Conservation (phyloP, 2,113 vertebrate species). For the Antennarius striatus region DNA sequence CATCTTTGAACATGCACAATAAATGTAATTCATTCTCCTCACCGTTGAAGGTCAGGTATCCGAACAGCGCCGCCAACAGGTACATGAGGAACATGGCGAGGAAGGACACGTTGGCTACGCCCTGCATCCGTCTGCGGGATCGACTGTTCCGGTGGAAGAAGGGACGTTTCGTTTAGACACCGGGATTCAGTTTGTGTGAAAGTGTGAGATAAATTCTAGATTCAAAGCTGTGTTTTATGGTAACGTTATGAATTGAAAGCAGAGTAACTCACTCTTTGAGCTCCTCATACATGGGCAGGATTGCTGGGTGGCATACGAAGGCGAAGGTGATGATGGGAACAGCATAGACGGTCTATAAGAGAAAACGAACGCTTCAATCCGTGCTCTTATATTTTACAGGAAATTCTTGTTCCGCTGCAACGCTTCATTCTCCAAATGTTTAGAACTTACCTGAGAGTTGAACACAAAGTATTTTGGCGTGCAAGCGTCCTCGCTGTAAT, state of each 20-base stretch:
- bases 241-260: background rate
- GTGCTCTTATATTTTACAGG: background rate
- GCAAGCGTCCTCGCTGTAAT: slow-evolving; percentile 79
- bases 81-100: slow-evolving; percentile 98
- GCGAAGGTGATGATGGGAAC: slow-evolving; percentile 96
- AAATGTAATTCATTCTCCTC: slow-evolving; percentile 48
- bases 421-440: background rate
- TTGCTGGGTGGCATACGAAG: slow-evolving; percentile 95
- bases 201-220: background rate
- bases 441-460: slow-evolving; percentile 87
- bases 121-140: slow-evolving; percentile 93
- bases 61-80: slow-evolving; percentile 94
- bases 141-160: slow-evolving; percentile 76
- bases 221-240: background rate
- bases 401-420: accelerated
- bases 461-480: slow-evolving; percentile 90
- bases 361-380: background rate
- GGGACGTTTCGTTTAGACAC: slow-evolving; percentile 3
- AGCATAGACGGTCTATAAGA: slow-evolving; percentile 90
- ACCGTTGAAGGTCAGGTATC: slow-evolving; percentile 97
- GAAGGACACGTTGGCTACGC: slow-evolving; percentile 95
- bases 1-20: no score
- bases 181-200: background rate
- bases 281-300: slow-evolving; percentile 97
- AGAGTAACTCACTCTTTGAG: slow-evolving; percentile 87